A percentile compares a stretch with the other conserved stretches of the same genome.
Conservation (phyloP, 2,113 vertebrate species). For the Tretioscincus oriximinensis region DNA sequence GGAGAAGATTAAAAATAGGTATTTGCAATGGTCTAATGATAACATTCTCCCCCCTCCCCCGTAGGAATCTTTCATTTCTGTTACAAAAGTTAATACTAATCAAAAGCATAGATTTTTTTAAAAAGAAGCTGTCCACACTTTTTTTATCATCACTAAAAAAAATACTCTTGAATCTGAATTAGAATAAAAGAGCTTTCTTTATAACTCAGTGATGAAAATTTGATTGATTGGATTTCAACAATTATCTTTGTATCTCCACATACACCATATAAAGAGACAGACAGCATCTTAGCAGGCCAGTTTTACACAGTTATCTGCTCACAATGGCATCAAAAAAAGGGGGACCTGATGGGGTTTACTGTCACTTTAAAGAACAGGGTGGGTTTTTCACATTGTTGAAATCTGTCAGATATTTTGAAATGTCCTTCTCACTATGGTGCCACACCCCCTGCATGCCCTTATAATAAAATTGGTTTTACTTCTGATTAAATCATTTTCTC, state of each 20-base stretch:
- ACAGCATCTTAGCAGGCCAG: constrained; percentile 87
- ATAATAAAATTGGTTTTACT: constrained; percentile 98
- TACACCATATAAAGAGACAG: constrained; percentile 91
- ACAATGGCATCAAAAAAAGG: constrained; percentile 91
- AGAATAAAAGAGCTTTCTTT: constrained; percentile 73
- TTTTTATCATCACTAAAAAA: constrained; percentile 69
- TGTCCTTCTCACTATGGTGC: constrained; percentile 95
- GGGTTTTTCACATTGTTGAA: constrained; percentile 94
- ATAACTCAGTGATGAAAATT: constrained; percentile 79
- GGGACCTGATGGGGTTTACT: constrained; percentile 87
- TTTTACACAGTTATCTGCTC: constrained; percentile 88
- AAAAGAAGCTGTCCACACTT: constrained; percentile 12
- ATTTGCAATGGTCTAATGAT: background rate
- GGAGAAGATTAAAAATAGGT: constrained; percentile 11
- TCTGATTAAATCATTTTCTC: constrained; percentile 90
- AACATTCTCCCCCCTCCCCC: constrained; percentile 6
- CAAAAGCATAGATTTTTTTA: constrained; percentile 48
- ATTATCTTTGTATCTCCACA: constrained; percentile 93
- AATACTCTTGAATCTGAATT: constrained; percentile 73
- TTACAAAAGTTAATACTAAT: constrained; percentile 46
- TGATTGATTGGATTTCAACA: constrained; percentile 95
- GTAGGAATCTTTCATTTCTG: constrained; percentile 31
- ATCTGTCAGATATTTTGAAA: constrained; percentile 99
- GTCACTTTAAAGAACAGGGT: constrained; percentile 85
- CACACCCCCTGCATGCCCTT: constrained; percentile 93